Evolutionary conservation across 1,140 invertebrate species (phyloP), one percentile per base, ranked within the genome.

Genomic region (Drosophila sechellia): DNA sequence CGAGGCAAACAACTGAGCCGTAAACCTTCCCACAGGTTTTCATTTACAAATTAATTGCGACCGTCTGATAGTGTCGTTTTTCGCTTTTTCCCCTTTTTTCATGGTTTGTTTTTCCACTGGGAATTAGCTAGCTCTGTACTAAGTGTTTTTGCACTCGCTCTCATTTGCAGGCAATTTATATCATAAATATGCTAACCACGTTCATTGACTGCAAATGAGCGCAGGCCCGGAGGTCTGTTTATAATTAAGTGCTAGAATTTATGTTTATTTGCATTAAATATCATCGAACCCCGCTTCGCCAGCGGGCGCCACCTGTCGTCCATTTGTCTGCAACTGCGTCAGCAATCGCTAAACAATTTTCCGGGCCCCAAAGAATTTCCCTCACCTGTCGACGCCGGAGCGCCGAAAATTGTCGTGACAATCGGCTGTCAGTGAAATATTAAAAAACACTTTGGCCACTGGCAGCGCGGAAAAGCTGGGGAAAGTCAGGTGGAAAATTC

Each of bases 221-320:
- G 61, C 65, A 72, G 64, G 37, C 48, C 53, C 20, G 39, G 50
- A 40, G 17, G 73, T 89, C 83, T 86, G 83, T 86, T 87, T 87
- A 89, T 86, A 86, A 87, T 86, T 86, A 83, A 86, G 83, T 86
- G 83, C 71, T 83, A 69, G 56, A 83, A 86, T 86, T 79, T 89
- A 83, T 86, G 84, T 83, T 78, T 77, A 81, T 81, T 81, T 76
- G 48, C 79, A 77, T 54, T 60, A 56, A 60, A 70, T 70, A 70
- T 57, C 66, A 57, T 37, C 27, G 39, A 43, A 11, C 10, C 34
- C 48, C 31, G 15, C 42, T 60, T 48, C 76, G n/a, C 45, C 52
- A 45, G 52, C 45, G 49, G 74, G 79, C 83, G 83, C 83, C 83
- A 86, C 83, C 83, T 86, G 83, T 87, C 83, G 61, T 64, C 75